Evolutionary conservation across 1,140 invertebrate species (phyloP).

Genomic region (Bombus pyrosoma): DNA sequence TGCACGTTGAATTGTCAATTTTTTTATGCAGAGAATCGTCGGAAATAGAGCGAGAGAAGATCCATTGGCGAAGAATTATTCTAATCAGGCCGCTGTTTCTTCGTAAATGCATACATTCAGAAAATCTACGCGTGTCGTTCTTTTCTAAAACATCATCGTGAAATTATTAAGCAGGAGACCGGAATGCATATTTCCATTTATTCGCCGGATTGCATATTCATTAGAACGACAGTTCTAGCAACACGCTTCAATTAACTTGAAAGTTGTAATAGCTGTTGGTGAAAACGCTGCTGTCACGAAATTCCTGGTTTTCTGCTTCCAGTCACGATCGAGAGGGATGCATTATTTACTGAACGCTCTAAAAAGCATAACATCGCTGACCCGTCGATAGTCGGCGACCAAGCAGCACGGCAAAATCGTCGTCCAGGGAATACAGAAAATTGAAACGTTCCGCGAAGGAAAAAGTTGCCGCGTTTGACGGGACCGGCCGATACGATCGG

Average conservation of each 20-base stretch:
- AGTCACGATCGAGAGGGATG: background rate
- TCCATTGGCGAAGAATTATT: too few species aligned
- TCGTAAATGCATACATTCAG: too few species aligned
- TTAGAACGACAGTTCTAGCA: too few species aligned
- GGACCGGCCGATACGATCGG: slow-evolving; percentile 37
- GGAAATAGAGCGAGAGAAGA: too few species aligned
- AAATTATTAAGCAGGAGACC: too few species aligned
- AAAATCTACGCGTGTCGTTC: too few species aligned
- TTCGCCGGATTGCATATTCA: too few species aligned
- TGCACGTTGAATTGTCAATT: background rate
- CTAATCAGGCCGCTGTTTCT: too few species aligned
- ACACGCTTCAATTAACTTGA: background rate
- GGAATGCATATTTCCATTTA: too few species aligned
- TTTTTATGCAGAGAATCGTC: too few species aligned
- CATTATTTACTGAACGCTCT: slow-evolving; percentile 29
- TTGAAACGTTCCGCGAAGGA: slow-evolving; percentile 43
- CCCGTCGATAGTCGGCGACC: background rate
- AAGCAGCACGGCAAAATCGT: slow-evolving; percentile 1
- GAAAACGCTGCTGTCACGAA: background rate
- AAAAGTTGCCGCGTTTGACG: slow-evolving; percentile 20
- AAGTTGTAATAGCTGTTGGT: background rate
- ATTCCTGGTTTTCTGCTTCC: background rate
- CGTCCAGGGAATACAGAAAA: slow-evolving; percentile 46
- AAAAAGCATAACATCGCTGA: slow-evolving; percentile 28
- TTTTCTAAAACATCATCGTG: too few species aligned